phyloP scores from a whole-genome alignment of 64 coral and sea anemone species.

The Anthopleura sola region DNA sequence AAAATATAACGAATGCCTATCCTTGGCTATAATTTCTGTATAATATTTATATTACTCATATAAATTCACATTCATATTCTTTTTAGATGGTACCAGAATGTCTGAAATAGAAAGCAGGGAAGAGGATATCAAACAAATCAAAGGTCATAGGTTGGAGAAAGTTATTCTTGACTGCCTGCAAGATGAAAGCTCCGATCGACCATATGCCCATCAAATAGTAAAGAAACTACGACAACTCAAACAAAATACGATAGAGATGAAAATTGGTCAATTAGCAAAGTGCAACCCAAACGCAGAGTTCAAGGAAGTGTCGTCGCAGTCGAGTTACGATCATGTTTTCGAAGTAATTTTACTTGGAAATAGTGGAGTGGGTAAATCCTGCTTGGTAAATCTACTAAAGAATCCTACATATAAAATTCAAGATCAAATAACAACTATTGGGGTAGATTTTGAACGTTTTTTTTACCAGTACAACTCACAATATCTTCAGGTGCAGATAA shows the following conservation, averaged over 20 bases:
- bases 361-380: slow-evolving; percentile 12
- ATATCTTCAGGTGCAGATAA: background rate
- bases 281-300: background rate
- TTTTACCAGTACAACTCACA: background rate
- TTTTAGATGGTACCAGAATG: slow-evolving; percentile 15
- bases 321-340: background rate
- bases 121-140: slow-evolving; percentile 14
- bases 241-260: too few relatives aligned
- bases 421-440: background rate
- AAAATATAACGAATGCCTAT: too few relatives aligned
- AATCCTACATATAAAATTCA: background rate
- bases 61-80: too few relatives aligned
- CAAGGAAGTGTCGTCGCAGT: background rate
- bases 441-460: background rate
- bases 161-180: background rate
- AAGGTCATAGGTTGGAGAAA: slow-evolving; percentile 7
- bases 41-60: too few relatives aligned
- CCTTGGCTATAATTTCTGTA: too few relatives aligned
- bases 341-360: slow-evolving; percentile 13
- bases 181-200: background rate
- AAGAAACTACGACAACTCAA: background rate
- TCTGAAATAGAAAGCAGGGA: slow-evolving; percentile 9
- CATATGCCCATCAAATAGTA: background rate
- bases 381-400: background rate
- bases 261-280: too few relatives aligned